phyloP scores from a whole-genome alignment of 2,797 vertebrate species.

The Epinephelus coioides region DNA sequence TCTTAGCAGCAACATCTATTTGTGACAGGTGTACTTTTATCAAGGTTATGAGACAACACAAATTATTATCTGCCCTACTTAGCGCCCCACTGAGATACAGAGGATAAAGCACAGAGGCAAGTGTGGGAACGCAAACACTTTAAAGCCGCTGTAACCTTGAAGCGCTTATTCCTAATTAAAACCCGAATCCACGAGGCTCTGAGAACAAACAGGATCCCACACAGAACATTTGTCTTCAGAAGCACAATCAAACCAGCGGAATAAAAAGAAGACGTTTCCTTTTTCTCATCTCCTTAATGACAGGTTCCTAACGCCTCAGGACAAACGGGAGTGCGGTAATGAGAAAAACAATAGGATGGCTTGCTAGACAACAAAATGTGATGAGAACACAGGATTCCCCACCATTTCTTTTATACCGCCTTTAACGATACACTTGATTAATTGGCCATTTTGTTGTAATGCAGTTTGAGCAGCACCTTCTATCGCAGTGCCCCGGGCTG shows the following conservation, averaged over 20 bases:
- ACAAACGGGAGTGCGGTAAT: slow-evolving; percentile 67
- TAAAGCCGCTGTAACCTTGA: slow-evolving; percentile 68
- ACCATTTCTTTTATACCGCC: slow-evolving; percentile 64
- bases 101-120: slow-evolving; percentile 21
- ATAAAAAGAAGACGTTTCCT: slow-evolving; percentile 67
- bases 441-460: slow-evolving; percentile 69
- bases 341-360: slow-evolving; percentile 81
- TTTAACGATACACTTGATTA: slow-evolving; percentile 79
- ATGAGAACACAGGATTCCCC: slow-evolving; percentile 59
- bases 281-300: slow-evolving; percentile 77
- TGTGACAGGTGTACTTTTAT: slow-evolving; percentile 17
- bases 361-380: slow-evolving; percentile 65
- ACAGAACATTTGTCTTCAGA: slow-evolving; percentile 45
- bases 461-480: slow-evolving; percentile 40
- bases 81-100: slow-evolving; percentile 25
- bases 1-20: slow-evolving; percentile 3
- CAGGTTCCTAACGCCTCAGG: slow-evolving; percentile 74
- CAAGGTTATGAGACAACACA: slow-evolving; percentile 45
- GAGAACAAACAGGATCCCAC: slow-evolving; percentile 57
- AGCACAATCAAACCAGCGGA: slow-evolving; percentile 62
- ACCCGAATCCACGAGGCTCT: slow-evolving; percentile 40
- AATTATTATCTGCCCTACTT: slow-evolving; percentile 39
- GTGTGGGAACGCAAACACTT: slow-evolving; percentile 59
- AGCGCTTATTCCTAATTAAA: slow-evolving; percentile 71
- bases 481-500: slow-evolving; percentile 27